Base-by-base conservation (phyloP, 2,797 vertebrate species). In the Pterois miles region DNA sequence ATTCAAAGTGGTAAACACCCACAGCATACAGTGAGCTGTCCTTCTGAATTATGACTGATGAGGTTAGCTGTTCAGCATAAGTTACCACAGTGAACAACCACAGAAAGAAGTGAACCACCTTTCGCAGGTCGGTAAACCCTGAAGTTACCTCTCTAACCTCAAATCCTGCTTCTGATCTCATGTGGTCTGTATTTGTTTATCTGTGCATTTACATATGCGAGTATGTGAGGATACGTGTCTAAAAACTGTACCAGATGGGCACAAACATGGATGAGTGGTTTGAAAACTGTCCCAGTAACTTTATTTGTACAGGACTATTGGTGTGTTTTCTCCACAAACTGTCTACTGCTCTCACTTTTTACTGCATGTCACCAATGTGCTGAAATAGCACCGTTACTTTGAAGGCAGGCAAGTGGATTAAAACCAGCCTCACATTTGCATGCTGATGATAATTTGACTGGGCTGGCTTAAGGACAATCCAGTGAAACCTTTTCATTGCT, bases 291-390 rank as follows among this genome's bases (percentile, higher is more conserved):
- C 23, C 18, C 22, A 31, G 13, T 80, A 54, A 38, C 4, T 75
- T 65, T 75, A 78, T 78, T 89, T 80, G 56, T 27, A 16, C 58
- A 56, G 40, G 56, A 50, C 64, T 62, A 50, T 46, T 77, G 23
- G 67, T 48, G 33, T 59, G 40, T 64, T 81, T 66, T 71, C 66
- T 23, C 46, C 58, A 54, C 63, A 76, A 66, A 80, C 70, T 53
- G 75, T 81, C 74, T 66, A 57, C 7, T 71, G 59, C 78, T 62
- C 33, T 73, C 65, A 50, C 63, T 23, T 85, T 91, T 92, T 92
- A 92, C 77, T 78, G 88, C 63, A n/a, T 86, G 68, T 82, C 91
- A 91, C 89, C 82, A 83, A 83, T 9, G 80, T 94, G 91, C 74
- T 82, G 80, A 85, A 90, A 79, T 54, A 56, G 67, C 33, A 23